phyloP scores from a whole-genome alignment of 2,888 invertebrate genomes.

The Bedellia somnulentella region DNA sequence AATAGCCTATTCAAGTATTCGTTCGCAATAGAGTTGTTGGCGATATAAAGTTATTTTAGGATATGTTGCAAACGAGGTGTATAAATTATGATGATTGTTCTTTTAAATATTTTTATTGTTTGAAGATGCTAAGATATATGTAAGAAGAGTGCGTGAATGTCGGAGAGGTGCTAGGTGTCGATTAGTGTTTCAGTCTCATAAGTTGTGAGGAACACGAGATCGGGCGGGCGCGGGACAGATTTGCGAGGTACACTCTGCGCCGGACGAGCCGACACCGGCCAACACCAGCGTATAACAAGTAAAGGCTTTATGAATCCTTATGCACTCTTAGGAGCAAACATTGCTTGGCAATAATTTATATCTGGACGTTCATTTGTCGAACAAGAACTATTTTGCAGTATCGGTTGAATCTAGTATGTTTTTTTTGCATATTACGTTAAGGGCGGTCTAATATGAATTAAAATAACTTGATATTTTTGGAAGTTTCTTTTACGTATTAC shows the following conservation, averaged over 20 bases:
- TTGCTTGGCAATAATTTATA: no score
- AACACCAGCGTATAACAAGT: slow-evolving; percentile 16
- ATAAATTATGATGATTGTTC: no score
- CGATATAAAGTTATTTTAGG: no score
- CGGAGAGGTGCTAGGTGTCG: slow-evolving; percentile 4
- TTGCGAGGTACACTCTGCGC: slow-evolving; percentile 17
- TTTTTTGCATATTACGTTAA: no score
- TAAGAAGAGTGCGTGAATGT: not conserved
- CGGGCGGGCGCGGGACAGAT: slow-evolving; percentile 17
- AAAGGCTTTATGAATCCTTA: not conserved
- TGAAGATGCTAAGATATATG: not conserved
- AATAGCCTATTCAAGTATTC: slow-evolving; percentile 3
- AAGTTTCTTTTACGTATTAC: no score
- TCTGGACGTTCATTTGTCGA: no score
- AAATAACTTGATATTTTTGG: no score
- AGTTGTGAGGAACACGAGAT: slow-evolving; percentile 14
- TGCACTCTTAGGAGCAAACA: not conserved
- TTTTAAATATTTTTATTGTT: not conserved
- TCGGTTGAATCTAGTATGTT: no score
- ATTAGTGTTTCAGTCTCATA: slow-evolving; percentile 13
- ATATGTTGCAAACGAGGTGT: no score
- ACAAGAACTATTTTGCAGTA: no score
- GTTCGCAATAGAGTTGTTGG: not conserved
- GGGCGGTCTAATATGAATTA: no score
- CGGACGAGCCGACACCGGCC: slow-evolving; percentile 14